phyloP scores from a whole-genome alignment of 2,888 invertebrate species.

The Drosophila monieri region DNA sequence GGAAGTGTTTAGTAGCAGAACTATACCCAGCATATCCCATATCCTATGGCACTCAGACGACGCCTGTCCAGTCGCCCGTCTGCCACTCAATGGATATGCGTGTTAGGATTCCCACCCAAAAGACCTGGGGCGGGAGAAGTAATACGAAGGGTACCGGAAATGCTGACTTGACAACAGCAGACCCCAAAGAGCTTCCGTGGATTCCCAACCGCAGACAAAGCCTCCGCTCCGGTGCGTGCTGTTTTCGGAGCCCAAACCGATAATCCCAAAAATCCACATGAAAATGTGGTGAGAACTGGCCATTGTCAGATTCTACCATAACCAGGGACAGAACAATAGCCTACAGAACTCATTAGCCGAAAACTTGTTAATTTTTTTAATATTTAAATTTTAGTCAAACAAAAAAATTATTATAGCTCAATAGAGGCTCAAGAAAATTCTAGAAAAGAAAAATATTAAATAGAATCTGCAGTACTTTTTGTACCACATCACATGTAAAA shows the following conservation, averaged over 20 bases:
- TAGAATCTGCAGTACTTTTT: not conserved
- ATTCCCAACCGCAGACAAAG: conserved; percentile 23
- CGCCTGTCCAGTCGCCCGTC: conserved; percentile 16
- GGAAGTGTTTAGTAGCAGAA: not conserved
- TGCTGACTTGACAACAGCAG: conserved; percentile 46
- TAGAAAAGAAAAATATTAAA: not conserved
- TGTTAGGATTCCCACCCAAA: conserved; percentile 14
- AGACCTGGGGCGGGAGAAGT: conserved; percentile 1
- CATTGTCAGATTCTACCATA: not conserved
- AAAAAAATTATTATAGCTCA: not conserved
- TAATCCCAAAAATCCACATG: conserved; percentile 72
- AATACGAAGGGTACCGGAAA: conserved; percentile 12
- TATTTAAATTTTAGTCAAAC: not conserved
- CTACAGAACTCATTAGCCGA: not conserved
- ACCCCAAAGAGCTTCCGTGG: conserved; percentile 27
- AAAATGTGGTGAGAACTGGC: conserved; percentile 29
- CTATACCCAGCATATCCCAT: conserved; percentile 4
- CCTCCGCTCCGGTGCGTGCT: conserved; percentile 22
- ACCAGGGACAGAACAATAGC: not conserved
- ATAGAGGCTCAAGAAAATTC: not conserved
- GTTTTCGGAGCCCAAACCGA: conserved; percentile 33
- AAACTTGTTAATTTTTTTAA: not conserved
- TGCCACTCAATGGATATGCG: conserved; percentile 28
- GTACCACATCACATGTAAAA: not conserved
- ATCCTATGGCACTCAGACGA: conserved; percentile 17